Percentiles rank a stretch among this genome's conserved stretches.
phyloP scores from a whole-genome alignment of 2,888 invertebrate genomes.

The Dermolepida albohirtum region DNA sequence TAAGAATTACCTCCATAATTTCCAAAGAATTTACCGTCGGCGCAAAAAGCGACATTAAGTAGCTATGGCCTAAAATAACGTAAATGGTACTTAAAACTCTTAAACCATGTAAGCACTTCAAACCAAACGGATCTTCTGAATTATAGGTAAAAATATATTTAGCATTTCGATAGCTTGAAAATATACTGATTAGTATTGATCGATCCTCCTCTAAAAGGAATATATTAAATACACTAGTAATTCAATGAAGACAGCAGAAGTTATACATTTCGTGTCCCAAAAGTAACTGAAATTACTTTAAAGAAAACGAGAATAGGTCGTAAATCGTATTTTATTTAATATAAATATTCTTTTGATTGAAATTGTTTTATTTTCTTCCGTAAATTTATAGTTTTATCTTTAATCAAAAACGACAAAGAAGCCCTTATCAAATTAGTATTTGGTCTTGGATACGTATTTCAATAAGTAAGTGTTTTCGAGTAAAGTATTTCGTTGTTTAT shows the following conservation, averaged over 20 bases:
- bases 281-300: too few relatives aligned
- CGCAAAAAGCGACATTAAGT: constrained; percentile 57
- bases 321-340: too few relatives aligned
- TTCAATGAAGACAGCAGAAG: background rate
- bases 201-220: constrained; percentile 20
- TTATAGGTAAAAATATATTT: constrained; percentile 49
- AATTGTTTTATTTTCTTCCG: too few relatives aligned
- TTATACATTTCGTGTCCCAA: too few relatives aligned
- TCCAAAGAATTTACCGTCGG: constrained; percentile 60
- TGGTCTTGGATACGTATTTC: too few relatives aligned
- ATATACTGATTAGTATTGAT: constrained; percentile 39
- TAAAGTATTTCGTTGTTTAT: too few relatives aligned
- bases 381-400: too few relatives aligned
- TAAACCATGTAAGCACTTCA: constrained; percentile 66
- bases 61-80: constrained; percentile 66
- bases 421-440: too few relatives aligned
- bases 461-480: too few relatives aligned
- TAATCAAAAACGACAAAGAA: too few relatives aligned
- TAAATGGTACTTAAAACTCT: constrained; percentile 66
- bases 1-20: constrained; percentile 57
- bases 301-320: too few relatives aligned
- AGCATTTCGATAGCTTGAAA: constrained; percentile 52
- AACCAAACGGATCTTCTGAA: constrained; percentile 43
- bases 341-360: too few relatives aligned
- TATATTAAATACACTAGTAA: background rate